Conservation (phyloP, 2,113 vertebrate species). For the Alligator mississippiensis region DNA sequence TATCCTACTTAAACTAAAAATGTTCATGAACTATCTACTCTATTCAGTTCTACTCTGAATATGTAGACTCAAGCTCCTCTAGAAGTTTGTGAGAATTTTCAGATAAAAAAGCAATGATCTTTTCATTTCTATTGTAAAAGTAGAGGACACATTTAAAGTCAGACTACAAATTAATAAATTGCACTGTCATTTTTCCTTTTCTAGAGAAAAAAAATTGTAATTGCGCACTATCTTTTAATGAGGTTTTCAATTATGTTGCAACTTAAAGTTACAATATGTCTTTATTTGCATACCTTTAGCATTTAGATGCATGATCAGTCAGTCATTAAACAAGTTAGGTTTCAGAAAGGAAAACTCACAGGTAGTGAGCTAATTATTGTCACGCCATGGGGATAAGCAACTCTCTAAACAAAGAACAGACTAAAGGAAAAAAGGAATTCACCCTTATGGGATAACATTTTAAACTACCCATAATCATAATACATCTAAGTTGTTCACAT, state of each 20-base stretch:
- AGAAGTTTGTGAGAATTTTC: neutral
- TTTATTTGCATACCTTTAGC: neutral
- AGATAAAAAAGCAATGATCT: neutral
- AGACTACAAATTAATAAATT: neutral
- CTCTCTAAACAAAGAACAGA: too few species aligned
- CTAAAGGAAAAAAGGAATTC: too few species aligned
- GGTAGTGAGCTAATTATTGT: neutral
- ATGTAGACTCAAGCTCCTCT: neutral
- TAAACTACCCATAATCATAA: neutral
- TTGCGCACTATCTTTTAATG: neutral
- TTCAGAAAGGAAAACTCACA: neutral
- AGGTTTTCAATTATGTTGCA: neutral
- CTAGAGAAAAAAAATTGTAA: neutral
- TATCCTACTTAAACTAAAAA: neutral
- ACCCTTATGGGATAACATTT: too few species aligned
- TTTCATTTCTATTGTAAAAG: neutral
- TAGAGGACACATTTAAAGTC: neutral
- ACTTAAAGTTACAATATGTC: neutral
- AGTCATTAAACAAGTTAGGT: neutral
- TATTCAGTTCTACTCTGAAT: neutral
- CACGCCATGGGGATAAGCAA: neutral
- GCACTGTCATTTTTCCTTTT: neutral
- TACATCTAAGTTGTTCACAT: constrained; percentile 17
- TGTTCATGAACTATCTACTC: neutral
- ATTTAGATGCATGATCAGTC: neutral